These are phyloP conservation scores for Iphiclides podalirius DNA, from an alignment of 2,888 invertebrate genomes.

Conservation along the genomic window DNA sequence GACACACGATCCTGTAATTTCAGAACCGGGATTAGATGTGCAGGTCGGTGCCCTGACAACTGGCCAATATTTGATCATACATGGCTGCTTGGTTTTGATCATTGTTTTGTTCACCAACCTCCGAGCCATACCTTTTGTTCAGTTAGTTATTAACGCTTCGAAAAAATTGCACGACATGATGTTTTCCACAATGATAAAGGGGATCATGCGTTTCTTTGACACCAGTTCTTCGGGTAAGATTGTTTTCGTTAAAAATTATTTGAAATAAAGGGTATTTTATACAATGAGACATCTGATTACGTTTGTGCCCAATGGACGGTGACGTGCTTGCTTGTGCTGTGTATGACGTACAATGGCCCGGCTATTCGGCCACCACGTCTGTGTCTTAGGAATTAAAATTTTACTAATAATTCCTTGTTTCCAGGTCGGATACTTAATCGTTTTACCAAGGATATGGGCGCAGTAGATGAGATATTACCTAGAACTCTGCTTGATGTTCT, in stretches of 20 bases:
- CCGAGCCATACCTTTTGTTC: slow-evolving; percentile 83
- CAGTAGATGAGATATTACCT: slow-evolving; percentile 88
- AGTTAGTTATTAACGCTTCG: slow-evolving; percentile 82
- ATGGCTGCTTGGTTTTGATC: slow-evolving; percentile 74
- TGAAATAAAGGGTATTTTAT: no score
- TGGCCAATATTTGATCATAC: slow-evolving; percentile 80
- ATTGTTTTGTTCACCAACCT: slow-evolving; percentile 79
- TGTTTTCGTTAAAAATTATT: background rate
- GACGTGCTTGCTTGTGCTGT: no score
- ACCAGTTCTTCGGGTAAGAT: slow-evolving; percentile 84
- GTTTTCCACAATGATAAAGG: slow-evolving; percentile 80
- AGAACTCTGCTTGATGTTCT: slow-evolving; percentile 84
- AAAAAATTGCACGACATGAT: slow-evolving; percentile 84
- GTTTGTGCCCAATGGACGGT: no score
- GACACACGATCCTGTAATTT: slow-evolving; percentile 42
- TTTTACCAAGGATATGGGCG: slow-evolving; percentile 92
- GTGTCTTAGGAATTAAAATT: no score
- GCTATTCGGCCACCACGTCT: no score
- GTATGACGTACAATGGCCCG: no score
- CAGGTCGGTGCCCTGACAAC: slow-evolving; percentile 63
- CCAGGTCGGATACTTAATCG: slow-evolving; percentile 86
- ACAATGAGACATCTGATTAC: no score
- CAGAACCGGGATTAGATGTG: slow-evolving; percentile 58
- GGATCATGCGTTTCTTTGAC: slow-evolving; percentile 86
- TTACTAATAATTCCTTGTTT: no score